Percentiles rank a stretch among this genome's conserved stretches.
phyloP scores from a whole-genome alignment of 2,113 vertebrate genomes.

The Leucoraja erinaceus region DNA sequence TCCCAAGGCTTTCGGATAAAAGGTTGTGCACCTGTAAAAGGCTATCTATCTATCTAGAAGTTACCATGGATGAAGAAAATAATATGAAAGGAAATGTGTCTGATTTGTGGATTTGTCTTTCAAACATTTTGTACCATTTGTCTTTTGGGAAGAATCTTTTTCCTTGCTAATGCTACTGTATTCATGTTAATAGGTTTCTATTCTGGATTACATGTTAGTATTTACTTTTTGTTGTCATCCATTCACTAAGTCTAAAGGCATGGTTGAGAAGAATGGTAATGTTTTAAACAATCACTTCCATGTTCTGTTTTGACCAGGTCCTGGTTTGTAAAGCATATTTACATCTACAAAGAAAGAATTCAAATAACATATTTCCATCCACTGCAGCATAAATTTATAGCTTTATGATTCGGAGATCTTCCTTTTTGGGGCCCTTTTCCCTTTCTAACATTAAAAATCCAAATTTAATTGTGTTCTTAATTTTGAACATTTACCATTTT shows the following conservation, averaged over 20 bases:
- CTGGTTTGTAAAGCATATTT: not conserved
- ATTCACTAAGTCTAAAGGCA: not conserved
- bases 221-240: not conserved
- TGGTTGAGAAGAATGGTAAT: not conserved
- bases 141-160: not conserved
- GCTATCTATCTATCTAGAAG: no score
- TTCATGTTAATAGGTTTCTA: not conserved
- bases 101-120: not conserved
- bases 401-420: not conserved
- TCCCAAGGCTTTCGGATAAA: no score
- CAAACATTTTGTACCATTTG: not conserved
- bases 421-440: not conserved
- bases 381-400: not conserved
- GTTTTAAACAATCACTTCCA: not conserved
- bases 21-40: no score
- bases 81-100: not conserved
- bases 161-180: not conserved
- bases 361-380: not conserved
- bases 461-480: not conserved
- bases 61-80: not conserved
- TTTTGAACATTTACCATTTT: no score
- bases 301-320: not conserved
- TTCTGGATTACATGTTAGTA: not conserved
- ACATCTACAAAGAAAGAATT: not conserved
- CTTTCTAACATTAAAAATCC: not conserved